Evolutionary conservation across 2,113 vertebrate genomes (phyloP), one percentile per base, ranked within the genome.

Genomic region (Melozone crissalis): DNA sequence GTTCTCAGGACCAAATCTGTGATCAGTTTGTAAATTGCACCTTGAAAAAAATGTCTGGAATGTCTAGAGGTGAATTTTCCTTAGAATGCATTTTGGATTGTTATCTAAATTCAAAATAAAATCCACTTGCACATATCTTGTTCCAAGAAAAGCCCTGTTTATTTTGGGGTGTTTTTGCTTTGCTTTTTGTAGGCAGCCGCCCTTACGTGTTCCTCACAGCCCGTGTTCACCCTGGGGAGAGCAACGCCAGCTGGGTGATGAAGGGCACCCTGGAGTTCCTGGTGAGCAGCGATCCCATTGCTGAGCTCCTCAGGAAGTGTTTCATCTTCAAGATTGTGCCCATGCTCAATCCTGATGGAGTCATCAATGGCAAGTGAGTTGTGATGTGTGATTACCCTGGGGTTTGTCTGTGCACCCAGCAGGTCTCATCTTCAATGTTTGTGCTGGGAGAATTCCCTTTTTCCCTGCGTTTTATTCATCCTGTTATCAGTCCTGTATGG

Each of bases 241-340:
- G 99, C 93, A 99, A 99, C 44, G 97, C 99, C 93, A 99, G 99
- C 37, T 99, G 99, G 99, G 98, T 99, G 67, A 99, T 99, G 98
- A 99, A 99, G 96, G 99, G 99, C 5, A 98, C 98, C 9, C 89
- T 99, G 96, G 99, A 99, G 94, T 99, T 99, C 91, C 98, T 99
- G 13, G 97, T 98, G 94, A 98, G 99, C 89, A 92, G 8, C 3
- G 98, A 99, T 55, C 98, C 98, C 5, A 98, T 98, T 63, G 99
- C 99, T 15, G 96, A 98, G 90, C 98, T 98, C 74, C 96, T 99
- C 87, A 93, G 99, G 71, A 98, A 99, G 74, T 98, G 97, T n/a
- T 99, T 98, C 79, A 98, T 99, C 96, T 99, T 99, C 97, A 99
- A 99, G 96, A 92, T 99, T 61, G 95, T 99, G 87, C 99, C 99